phyloP scores from a whole-genome alignment of 2,888 invertebrate species.

The Drosophila nigricruria region DNA sequence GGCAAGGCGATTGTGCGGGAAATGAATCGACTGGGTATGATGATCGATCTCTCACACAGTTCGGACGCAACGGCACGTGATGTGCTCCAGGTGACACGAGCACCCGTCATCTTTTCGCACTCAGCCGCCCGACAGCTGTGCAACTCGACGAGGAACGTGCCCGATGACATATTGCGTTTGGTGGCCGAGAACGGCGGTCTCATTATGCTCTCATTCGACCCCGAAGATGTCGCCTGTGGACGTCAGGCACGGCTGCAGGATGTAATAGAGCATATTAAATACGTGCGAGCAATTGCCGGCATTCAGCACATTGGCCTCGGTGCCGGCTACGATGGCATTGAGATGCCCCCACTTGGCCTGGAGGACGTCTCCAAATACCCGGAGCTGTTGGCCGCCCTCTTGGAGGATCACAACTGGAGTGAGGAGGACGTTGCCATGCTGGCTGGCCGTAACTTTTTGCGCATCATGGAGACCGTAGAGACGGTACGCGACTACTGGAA shows the following conservation, averaged over 20 bases:
- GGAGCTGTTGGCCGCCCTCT: slow-evolving; percentile 91
- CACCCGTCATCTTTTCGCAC: slow-evolving; percentile 97
- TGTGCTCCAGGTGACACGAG: slow-evolving; percentile 92
- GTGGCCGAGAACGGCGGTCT: slow-evolving; percentile 94
- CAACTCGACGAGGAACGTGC: slow-evolving; percentile 95
- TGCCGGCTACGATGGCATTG: slow-evolving; percentile 94
- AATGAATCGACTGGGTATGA: slow-evolving; percentile 97
- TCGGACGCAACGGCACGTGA: slow-evolving; percentile 94
- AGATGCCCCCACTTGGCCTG: slow-evolving; percentile 91
- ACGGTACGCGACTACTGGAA: slow-evolving; percentile 93
- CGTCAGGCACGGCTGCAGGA: slow-evolving; percentile 92
- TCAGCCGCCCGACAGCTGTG: slow-evolving; percentile 95
- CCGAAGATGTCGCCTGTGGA: slow-evolving; percentile 93
- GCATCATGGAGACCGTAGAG: slow-evolving; percentile 91
- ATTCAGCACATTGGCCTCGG: slow-evolving; percentile 95
- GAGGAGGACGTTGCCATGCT: slow-evolving; percentile 93
- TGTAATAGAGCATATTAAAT: slow-evolving; percentile 95
- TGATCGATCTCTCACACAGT: slow-evolving; percentile 95
- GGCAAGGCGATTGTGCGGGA: slow-evolving; percentile 93
- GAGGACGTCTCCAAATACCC: slow-evolving; percentile 95
- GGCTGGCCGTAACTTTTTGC: slow-evolving; percentile 93
- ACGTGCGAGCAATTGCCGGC: slow-evolving; percentile 92
- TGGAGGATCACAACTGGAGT: slow-evolving; percentile 93
- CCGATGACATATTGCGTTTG: slow-evolving; percentile 92
- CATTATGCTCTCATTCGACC: slow-evolving; percentile 97